Conservation (phyloP, 1,140 invertebrate genomes). For the Eupristina koningsbergeri region DNA sequence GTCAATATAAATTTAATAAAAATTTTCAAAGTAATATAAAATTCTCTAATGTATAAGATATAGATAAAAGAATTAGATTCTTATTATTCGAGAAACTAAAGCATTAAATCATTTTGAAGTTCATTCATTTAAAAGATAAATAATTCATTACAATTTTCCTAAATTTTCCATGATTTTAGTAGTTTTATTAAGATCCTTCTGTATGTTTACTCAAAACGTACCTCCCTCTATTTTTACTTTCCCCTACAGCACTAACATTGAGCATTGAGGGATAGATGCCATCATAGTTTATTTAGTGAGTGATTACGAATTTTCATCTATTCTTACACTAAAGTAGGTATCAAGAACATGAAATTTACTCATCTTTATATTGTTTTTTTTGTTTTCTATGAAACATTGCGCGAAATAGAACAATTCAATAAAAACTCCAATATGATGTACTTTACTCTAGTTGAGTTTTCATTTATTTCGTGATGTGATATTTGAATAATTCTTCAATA, state of each 20-base stretch:
- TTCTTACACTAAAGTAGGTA: background rate
- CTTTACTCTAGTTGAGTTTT: background rate
- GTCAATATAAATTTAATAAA: too few relatives aligned
- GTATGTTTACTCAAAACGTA: background rate
- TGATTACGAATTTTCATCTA: conserved; percentile 19
- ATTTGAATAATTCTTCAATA: background rate
- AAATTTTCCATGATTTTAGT: conserved; percentile 7
- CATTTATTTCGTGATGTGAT: background rate
- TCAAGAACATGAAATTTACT: conserved; percentile 5
- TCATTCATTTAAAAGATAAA: conserved; percentile 3
- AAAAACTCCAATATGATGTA: background rate
- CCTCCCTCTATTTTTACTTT: background rate
- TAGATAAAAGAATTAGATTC: background rate
- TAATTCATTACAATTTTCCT: conserved; percentile 21
- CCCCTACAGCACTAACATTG: background rate
- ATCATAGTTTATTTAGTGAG: conserved; percentile 15
- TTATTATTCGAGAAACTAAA: background rate
- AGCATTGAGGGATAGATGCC: background rate
- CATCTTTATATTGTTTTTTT: background rate
- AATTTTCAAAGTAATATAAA: background rate
- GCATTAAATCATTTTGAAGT: background rate
- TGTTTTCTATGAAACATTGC: background rate
- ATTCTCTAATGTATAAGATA: background rate
- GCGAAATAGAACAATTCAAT: background rate
- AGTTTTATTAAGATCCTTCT: background rate